A percentile compares a stretch with the other conserved stretches of the same genome.
phyloP scores from a whole-genome alignment of 2,113 vertebrate genomes.

The Narcine bancroftii region DNA sequence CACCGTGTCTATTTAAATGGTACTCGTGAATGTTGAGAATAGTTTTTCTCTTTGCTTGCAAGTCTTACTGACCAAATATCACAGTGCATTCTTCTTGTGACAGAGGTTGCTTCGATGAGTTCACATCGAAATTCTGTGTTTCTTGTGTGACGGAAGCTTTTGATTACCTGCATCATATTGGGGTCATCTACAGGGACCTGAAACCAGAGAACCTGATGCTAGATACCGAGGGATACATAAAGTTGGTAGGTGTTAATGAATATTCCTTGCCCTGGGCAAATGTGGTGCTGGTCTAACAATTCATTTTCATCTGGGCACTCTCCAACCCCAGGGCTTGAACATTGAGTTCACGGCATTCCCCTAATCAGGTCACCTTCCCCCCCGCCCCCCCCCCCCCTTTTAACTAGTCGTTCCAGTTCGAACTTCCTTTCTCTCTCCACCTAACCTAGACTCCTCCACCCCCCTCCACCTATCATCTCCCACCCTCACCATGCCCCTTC shows the following conservation, averaged over 20 bases:
- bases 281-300: background rate
- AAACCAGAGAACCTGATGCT: conserved; percentile 65
- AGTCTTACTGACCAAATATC: background rate
- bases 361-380: too few relatives aligned
- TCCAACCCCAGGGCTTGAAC: too few relatives aligned
- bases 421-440: too few relatives aligned
- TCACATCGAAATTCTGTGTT: conserved; percentile 58
- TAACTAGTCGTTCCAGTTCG: too few relatives aligned
- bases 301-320: too few relatives aligned
- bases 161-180: conserved; percentile 57
- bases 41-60: background rate
- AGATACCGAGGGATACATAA: conserved; percentile 58
- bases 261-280: background rate
- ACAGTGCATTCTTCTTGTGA: conserved; percentile 29
- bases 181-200: conserved; percentile 60
- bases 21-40: background rate
- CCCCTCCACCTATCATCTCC: too few relatives aligned
- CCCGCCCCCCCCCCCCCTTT: too few relatives aligned
- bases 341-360: too few relatives aligned
- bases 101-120: conserved; percentile 60
- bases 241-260: conserved; percentile 50
- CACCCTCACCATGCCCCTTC: too few relatives aligned
- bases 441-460: too few relatives aligned
- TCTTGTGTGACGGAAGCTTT: conserved; percentile 63
- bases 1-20: background rate